Evolutionary conservation across 1,140 invertebrate genomes (phyloP).

Genomic region (Nasonia giraulti): DNA sequence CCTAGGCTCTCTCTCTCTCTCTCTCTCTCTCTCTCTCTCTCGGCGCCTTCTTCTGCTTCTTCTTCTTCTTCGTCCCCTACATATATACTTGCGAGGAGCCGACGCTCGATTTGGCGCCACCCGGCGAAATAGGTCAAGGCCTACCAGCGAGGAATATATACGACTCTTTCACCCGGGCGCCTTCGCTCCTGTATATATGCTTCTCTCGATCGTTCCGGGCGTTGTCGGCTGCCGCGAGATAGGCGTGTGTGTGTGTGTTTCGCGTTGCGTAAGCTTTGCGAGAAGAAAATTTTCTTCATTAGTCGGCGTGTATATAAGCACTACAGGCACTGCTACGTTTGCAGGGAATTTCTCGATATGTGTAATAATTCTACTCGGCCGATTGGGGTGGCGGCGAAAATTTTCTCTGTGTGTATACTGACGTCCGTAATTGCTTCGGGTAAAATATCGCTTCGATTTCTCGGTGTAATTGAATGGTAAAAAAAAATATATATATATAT

Average conservation of each 20-base stretch:
- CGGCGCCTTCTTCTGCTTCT: constrained; percentile 23
- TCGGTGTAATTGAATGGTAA: constrained; percentile 21
- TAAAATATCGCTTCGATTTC: constrained; percentile 8
- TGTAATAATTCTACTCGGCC: not conserved
- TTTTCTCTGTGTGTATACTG: not conserved
- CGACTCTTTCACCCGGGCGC: constrained; percentile 29
- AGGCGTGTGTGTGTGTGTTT: no score
- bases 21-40: not conserved
- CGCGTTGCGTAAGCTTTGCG: no score
- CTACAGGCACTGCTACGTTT: no score
- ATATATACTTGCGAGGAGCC: constrained; percentile 47
- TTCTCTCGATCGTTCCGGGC: constrained; percentile 20
- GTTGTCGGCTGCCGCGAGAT: not conserved
- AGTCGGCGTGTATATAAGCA: no score
- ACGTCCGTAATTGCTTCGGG: constrained; percentile 9
- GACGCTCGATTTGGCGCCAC: constrained; percentile 69
- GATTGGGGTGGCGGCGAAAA: not conserved
- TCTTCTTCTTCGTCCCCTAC: constrained; percentile 36
- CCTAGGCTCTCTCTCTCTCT: constrained; percentile 5
- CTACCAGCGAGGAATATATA: constrained; percentile 54
- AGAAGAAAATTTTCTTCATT: no score
- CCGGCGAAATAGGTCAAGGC: constrained; percentile 71
- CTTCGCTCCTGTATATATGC: constrained; percentile 6
- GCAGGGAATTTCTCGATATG: no score
- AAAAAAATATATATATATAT: no score